Percentiles rank a stretch among this genome's conserved stretches.
phyloP scores from a whole-genome alignment of 2,888 invertebrate genomes.

The Yponomeuta sedellus region DNA sequence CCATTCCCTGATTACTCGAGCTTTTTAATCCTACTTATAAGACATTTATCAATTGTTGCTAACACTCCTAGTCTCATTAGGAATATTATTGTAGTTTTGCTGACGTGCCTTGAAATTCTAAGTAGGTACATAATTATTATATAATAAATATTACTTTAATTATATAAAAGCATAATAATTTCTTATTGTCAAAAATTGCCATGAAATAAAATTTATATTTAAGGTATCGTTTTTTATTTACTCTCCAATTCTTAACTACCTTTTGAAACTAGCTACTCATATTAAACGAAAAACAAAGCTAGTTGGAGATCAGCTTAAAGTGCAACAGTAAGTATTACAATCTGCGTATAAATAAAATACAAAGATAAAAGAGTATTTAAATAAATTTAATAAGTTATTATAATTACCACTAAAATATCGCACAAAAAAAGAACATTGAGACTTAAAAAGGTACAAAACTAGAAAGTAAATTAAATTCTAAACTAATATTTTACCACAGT shows the following conservation, averaged over 20 bases:
- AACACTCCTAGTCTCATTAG: slow-evolving; percentile 51
- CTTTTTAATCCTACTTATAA: slow-evolving; percentile 31
- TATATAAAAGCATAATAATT: slow-evolving; percentile 22
- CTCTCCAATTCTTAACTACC: neutral
- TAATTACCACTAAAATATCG: slow-evolving; percentile 15
- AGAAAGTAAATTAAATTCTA: slow-evolving; percentile 29
- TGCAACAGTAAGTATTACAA: too few relatives aligned
- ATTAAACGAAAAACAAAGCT: too few relatives aligned
- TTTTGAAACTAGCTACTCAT: too few relatives aligned
- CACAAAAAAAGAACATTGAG: slow-evolving; percentile 32
- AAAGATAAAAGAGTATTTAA: too few relatives aligned
- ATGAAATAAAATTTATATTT: slow-evolving; percentile 53
- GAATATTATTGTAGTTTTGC: slow-evolving; percentile 32
- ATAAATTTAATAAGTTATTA: too few relatives aligned
- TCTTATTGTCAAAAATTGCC: slow-evolving; percentile 59
- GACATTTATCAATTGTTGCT: slow-evolving; percentile 34
- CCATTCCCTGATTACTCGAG: slow-evolving; percentile 44
- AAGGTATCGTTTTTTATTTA: neutral
- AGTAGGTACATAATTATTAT: neutral
- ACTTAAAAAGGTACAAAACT: slow-evolving; percentile 40
- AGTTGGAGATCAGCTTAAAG: too few relatives aligned
- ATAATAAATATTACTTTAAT: neutral
- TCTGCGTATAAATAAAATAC: too few relatives aligned
- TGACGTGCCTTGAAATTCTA: slow-evolving; percentile 28
- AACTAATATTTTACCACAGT: slow-evolving; percentile 24